Evolutionary conservation across 1,140 invertebrate species (phyloP), one percentile per base, ranked within the genome.

Genomic region (Propsilocerus akamusi): DNA sequence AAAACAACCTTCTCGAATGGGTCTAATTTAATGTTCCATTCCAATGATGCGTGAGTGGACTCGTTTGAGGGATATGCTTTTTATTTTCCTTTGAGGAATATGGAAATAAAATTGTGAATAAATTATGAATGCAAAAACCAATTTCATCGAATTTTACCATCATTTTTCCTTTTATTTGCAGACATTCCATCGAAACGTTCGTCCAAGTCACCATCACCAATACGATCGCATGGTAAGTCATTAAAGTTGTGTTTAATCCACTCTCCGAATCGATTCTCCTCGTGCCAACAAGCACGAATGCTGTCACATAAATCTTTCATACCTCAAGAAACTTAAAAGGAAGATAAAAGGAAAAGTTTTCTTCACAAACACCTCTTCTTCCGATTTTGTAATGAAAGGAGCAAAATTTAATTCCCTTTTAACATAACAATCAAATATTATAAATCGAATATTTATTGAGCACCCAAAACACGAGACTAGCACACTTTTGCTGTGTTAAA

Each of bases 381-480:
- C 34, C 14, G n/a, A n/a, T n/a, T n/a, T n/a, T n/a, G n/a, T n/a
- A 41, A 20, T 41, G 34, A 30, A 30, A 30, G n/a, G 10, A 30
- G 10, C n/a, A 30, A 30, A 30, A 41, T 20, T 41, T 41, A 41
- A 41, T 41, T 41, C 34, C 34, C 34, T 37, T 37, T 37, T 41
- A 41, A 41, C 34, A 41, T 41, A 41, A 41, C 34, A 41, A 41
- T 41, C 34, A 41, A 41, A 41, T 10, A 41, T 41, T 20, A 41
- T 41, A 41, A 41, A 41, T 41, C 34, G 34, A 41, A 41, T 41
- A 41, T 41, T 41, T 41, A 41, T 41, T 41, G 34, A 41, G n/a
- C 34, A 41, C 34, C 34, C 34, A 20, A 41, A 41, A 41, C 34
- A 41, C 34, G 34, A 41, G 34, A 41, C 34, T 41, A 41, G 34